These are phyloP conservation scores for Junonia oenone DNA, from an alignment of 2,888 invertebrate species.

Conservation along the genomic window DNA sequence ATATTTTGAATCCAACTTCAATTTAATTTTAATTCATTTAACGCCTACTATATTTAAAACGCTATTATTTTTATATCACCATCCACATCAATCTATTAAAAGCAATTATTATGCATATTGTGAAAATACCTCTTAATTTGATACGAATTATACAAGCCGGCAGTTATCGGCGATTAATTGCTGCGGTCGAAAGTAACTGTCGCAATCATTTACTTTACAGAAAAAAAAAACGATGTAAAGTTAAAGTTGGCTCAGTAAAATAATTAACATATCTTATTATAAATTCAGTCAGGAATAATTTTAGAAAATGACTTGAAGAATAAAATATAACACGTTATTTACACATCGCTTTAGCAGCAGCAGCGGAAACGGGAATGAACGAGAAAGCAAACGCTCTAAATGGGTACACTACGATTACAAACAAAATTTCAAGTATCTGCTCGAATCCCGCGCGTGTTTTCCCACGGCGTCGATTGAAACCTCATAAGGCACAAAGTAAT, in stretches of 20 bases:
- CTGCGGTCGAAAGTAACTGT: conserved; percentile 43
- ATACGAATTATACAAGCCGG: conserved; percentile 40
- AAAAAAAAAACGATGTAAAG: background rate
- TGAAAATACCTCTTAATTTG: conserved; percentile 43
- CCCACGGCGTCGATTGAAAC: conserved; percentile 38
- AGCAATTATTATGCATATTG: conserved; percentile 8
- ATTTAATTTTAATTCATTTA: too few relatives aligned
- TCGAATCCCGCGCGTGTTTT: conserved; percentile 21
- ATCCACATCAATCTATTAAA: background rate
- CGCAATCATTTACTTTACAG: background rate
- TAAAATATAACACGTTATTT: conserved; percentile 4
- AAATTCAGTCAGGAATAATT: conserved; percentile 4
- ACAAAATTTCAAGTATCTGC: background rate
- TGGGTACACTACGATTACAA: background rate
- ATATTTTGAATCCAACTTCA: too few relatives aligned
- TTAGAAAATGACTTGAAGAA: conserved; percentile 2
- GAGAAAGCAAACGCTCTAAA: background rate
- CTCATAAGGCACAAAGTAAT: conserved; percentile 29
- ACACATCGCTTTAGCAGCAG: background rate
- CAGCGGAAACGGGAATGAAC: conserved; percentile 1
- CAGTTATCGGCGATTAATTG: conserved; percentile 39
- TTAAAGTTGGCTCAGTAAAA: conserved; percentile 3
- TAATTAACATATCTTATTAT: conserved; percentile 5
- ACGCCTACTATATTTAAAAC: too few relatives aligned
- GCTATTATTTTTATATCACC: background rate